These are phyloP conservation scores for Griposia aprilina DNA, from an alignment of 2,888 invertebrate genomes.

Conservation along the genomic window DNA sequence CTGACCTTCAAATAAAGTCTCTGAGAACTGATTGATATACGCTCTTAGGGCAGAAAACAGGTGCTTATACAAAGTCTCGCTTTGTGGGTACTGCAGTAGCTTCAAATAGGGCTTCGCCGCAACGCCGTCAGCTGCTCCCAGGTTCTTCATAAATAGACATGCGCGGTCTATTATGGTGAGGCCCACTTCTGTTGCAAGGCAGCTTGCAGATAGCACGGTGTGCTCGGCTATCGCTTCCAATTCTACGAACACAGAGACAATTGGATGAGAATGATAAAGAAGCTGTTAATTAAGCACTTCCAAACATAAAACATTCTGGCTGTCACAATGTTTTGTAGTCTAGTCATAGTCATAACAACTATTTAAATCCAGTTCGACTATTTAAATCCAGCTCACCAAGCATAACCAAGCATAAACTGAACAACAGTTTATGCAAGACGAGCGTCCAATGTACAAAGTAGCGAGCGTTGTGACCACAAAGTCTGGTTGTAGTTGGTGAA, in stretches of 20 bases:
- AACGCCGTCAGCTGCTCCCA: constrained; percentile 94
- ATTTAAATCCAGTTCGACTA: too few relatives aligned
- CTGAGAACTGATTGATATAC: constrained; percentile 97
- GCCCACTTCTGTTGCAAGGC: constrained; percentile 96
- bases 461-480: background rate
- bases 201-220: constrained; percentile 84
- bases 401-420: too few relatives aligned
- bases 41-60: constrained; percentile 97
- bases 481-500: background rate
- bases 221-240: constrained; percentile 86
- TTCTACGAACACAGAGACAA: constrained; percentile 71
- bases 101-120: constrained; percentile 96
- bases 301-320: too few relatives aligned
- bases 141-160: constrained; percentile 95
- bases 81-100: constrained; percentile 97
- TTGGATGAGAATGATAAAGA: too few relatives aligned
- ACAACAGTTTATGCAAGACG: too few relatives aligned
- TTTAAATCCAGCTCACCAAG: too few relatives aligned
- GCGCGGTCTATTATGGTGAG: constrained; percentile 96
- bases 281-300: too few relatives aligned
- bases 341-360: too few relatives aligned
- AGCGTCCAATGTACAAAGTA: background rate
- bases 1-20: constrained; percentile 95
- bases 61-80: constrained; percentile 97
- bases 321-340: too few relatives aligned